Evolutionary conservation across 2,113 vertebrate species (phyloP), one percentile per base, ranked within the genome.

Genomic region (Talpa occidentalis): DNA sequence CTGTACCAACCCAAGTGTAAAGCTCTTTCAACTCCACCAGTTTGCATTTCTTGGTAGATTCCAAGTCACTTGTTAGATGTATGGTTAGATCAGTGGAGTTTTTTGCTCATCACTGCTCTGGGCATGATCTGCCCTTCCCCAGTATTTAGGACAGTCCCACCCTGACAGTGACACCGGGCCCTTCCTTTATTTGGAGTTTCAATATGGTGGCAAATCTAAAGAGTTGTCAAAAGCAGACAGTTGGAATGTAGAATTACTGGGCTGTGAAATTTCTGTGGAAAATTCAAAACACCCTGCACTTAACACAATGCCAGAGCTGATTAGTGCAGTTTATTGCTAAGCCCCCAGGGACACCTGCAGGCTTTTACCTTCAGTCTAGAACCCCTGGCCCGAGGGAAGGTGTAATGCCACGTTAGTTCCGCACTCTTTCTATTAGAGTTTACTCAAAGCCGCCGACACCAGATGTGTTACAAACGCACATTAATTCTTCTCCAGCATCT

Each of bases 401-500:
- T 37, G 49, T 96, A 97, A 97, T 3, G 19, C 88, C 5, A 0
- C 9, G 93, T 98, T 94, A 91, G 97, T 98, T 98, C 98, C 81
- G 87, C 97, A 92, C 95, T 96, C 95, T 96, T 97, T 96, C 91
- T 95, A 86, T 98, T 97, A 96, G 94, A 69, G 78, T 73, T 95
- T 35, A 2, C 95, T 98, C 90, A 72, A 97, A 98, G 98, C 95
- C 15, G 26, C 98, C 97, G 91, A 97, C 96, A 94, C 98, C 98
- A 98, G 96, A 98, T 98, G 98, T 98, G 97, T 97, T 97, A 98
- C 97, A 98, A 98, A 98, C 79, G 94, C 98, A 97, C 95, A 73
- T 97, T 96, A 97, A 97, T 97, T 97, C 98, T 98, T 88, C 94
- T 89, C 96, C 94, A 16, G 97, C 98, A 98, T 98, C 98, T 98